Base-by-base conservation (phyloP, 35 echinoderm and acorn worm genomes). In the Acanthaster planci region DNA sequence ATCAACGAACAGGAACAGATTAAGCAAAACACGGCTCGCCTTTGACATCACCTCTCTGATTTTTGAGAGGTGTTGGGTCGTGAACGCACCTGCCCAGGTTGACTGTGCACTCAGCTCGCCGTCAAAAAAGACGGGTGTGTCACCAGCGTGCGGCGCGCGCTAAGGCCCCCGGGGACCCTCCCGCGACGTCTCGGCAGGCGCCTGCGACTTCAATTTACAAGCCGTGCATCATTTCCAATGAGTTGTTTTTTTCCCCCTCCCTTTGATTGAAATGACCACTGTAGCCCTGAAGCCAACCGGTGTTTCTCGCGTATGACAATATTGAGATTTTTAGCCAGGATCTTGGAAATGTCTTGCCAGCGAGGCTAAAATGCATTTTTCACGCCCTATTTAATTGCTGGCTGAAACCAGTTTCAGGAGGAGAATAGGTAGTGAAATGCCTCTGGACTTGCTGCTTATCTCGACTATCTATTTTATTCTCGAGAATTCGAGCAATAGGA, bases 81-180 rank as follows among this genome's bases (percentile, higher is more conserved):
- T 72, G 64, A 72, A 72, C 64, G 34, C 64, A 72, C 64, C 64
- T 72, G 64, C 19, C 64, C 64, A 72, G 64, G 64, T 72, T 72
- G 64, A 72, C 64, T 26, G 64, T 34, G 34, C 64, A 34, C 23
- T 26, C 14, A 14, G 64, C 34, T 34, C 34, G 34, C 26, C 23
- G 64, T 34, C 23, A 6, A 21, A 64, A 72, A 72, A 30, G 64
- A 26, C 64, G 42, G 42, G 42, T 47, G 42, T 47, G 42, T 36
- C 23, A 72, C 64, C 64, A 72, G 42, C 64, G 34, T 26, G 34
- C 64, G 64, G 19, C 26, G 64, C 64, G 26, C 64, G 42, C 42
- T 47, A 47, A 72, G 64, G 19, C 64, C 64, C 64, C 34, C 34
- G 64, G 64, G 64, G 64, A 12, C 42, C 64, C 29, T 26, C 64